Base-by-base conservation (phyloP, 92 coral and sea anemone species). In the Porites evermanni region DNA sequence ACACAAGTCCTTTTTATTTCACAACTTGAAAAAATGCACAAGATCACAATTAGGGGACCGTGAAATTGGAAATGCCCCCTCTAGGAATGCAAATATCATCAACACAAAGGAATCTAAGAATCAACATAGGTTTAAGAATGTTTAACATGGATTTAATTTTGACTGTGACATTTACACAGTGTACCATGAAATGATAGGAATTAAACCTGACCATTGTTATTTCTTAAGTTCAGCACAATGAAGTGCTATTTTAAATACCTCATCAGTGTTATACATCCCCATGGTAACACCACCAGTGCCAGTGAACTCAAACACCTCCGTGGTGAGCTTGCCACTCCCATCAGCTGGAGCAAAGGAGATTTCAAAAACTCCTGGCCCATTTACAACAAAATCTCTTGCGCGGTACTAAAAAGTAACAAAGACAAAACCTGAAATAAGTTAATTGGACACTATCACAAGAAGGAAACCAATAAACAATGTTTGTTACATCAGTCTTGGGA, bases 191-290 rank as follows among this genome's bases (percentile, higher is more conserved):
- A 38, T 38, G 6, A 38, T 38, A 38, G 6, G 47, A 38, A 38
- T 38, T 38, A 38, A 38, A 38, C 47, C 47, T 38, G 47, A 38
- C 47, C 47, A 4, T 38, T 56, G 16, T 56, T 11, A 11, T 8
- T 4, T 56, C 13, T 56, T 10, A 56, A 56, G 61, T 11, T 56
- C 12, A 56, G 14, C 61, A 56, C 12, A 14, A 11, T 56, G 61
- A 21, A 74, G 20, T 17, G 72, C 54, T 70, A n/a, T 32, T 21
- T 6, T 64, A 3, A 32, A 12, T 83, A 97, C 99, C 98, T 97
- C 99, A 80, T 97, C 99, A 70, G 99, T 97, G 79, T 97, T 97
- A 88, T 97, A 97, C 99, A 97, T 97, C 59, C 99, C 99, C 99
- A 97, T 97, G 89, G 95, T 95, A 2, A 97, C 99, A 53, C 99